phyloP scores from a whole-genome alignment of 2,888 invertebrate genomes.

The Plebejus anna region DNA sequence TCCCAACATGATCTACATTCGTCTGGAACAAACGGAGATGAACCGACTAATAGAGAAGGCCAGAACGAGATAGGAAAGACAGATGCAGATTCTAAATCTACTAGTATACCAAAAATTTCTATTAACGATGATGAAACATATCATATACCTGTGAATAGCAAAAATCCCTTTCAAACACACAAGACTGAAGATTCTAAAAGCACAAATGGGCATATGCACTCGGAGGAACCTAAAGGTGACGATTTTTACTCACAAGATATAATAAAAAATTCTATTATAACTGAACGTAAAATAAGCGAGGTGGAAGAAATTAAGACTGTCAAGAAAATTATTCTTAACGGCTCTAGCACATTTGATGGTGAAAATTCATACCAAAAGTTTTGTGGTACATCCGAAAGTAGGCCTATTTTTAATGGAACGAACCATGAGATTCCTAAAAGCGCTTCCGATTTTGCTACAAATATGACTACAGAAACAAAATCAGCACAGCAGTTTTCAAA shows the following conservation, averaged over 20 bases:
- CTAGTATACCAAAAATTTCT: slow-evolving; percentile 46
- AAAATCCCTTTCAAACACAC: slow-evolving; percentile 61
- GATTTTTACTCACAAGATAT: slow-evolving; percentile 63
- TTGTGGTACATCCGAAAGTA: slow-evolving; percentile 29
- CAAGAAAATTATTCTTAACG: slow-evolving; percentile 68
- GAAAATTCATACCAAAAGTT: slow-evolving; percentile 28
- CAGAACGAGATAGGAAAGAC: background rate
- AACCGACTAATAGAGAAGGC: slow-evolving; percentile 38
- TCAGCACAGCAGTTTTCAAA: background rate
- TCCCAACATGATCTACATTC: slow-evolving; percentile 39
- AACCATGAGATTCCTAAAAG: background rate
- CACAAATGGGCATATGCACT: slow-evolving; percentile 46
- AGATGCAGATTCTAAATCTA: slow-evolving; percentile 28
- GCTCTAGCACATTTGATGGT: slow-evolving; percentile 48
- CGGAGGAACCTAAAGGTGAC: slow-evolving; percentile 59
- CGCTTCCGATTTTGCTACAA: background rate
- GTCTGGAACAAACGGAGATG: slow-evolving; percentile 46
- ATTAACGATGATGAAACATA: background rate
- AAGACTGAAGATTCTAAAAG: slow-evolving; percentile 33
- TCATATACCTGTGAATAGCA: slow-evolving; percentile 41
- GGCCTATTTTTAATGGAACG: slow-evolving; percentile 1
- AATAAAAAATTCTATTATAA: slow-evolving; percentile 60
- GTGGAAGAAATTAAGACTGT: slow-evolving; percentile 73
- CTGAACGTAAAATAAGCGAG: slow-evolving; percentile 68
- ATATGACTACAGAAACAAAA: slow-evolving; percentile 11